phyloP scores from a whole-genome alignment of 2,113 vertebrate genomes.

The Dicerorhinus sumatrensis region DNA sequence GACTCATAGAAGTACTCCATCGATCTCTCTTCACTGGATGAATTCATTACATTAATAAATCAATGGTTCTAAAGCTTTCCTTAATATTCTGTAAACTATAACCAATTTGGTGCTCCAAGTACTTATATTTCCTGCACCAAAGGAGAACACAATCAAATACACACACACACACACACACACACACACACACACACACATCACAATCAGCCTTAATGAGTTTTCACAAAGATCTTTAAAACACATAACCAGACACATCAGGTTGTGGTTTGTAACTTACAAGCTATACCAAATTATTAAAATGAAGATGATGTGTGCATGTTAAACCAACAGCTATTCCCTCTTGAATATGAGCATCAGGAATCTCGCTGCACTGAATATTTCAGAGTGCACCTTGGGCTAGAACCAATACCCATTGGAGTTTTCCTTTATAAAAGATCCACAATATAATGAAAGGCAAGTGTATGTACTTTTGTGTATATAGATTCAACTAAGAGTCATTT shows the following conservation, averaged over 20 bases:
- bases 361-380: not conserved
- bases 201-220: not conserved
- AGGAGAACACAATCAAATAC: not conserved
- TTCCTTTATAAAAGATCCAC: not conserved
- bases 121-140: not conserved
- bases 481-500: slow-evolving; percentile 24
- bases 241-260: not conserved
- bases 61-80: not conserved
- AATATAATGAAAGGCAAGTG: not conserved
- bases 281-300: slow-evolving; percentile 37
- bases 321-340: not conserved
- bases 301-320: not conserved
- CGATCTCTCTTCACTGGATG: slow-evolving; percentile 5
- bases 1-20: not conserved
- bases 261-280: not conserved
- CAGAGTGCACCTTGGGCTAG: not conserved
- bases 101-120: not conserved
- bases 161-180: not conserved
- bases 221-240: not conserved
- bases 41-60: not conserved
- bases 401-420: not conserved
- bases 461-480: not conserved
- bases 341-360: not conserved
- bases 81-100: slow-evolving; percentile 44
- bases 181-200: not conserved